phyloP scores from a whole-genome alignment of 2,797 vertebrate species.

The Eurystomus glaucurus region DNA sequence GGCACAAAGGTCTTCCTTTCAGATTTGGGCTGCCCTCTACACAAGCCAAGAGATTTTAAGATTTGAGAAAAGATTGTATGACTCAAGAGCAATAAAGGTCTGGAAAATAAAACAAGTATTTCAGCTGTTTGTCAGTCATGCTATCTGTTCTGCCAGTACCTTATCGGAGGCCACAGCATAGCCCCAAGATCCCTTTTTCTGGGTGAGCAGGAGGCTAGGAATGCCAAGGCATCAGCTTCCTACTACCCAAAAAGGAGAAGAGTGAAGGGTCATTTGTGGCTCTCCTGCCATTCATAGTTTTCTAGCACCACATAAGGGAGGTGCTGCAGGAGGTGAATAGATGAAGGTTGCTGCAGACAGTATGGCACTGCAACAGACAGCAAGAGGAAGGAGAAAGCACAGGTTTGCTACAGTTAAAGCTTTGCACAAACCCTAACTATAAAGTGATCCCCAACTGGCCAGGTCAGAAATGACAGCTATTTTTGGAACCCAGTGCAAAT shows the following conservation, averaged over 20 bases:
- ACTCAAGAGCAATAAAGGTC: background rate
- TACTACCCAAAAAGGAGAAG: background rate
- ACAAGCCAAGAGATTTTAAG: background rate
- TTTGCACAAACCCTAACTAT: background rate
- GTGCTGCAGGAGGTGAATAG: background rate
- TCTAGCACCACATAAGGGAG: fast-evolving
- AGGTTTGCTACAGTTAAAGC: background rate
- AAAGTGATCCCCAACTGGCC: background rate
- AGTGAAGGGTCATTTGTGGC: background rate
- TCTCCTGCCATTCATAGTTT: background rate
- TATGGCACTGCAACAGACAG: background rate
- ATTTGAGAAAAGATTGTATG: background rate
- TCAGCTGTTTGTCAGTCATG: background rate
- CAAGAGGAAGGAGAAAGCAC: background rate
- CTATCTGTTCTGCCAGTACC: background rate
- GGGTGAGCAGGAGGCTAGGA: background rate
- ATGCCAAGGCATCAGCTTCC: background rate
- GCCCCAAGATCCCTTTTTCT: background rate
- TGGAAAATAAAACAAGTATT: background rate
- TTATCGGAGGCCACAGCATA: background rate
- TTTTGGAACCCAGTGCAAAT: background rate
- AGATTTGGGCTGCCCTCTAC: background rate
- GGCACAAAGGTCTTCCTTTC: background rate
- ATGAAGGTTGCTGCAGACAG: background rate
- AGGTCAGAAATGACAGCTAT: background rate